These are phyloP conservation scores for Phalacrocorax pelagicus DNA, from an alignment of 2,113 vertebrate species.

Conservation along the genomic window DNA sequence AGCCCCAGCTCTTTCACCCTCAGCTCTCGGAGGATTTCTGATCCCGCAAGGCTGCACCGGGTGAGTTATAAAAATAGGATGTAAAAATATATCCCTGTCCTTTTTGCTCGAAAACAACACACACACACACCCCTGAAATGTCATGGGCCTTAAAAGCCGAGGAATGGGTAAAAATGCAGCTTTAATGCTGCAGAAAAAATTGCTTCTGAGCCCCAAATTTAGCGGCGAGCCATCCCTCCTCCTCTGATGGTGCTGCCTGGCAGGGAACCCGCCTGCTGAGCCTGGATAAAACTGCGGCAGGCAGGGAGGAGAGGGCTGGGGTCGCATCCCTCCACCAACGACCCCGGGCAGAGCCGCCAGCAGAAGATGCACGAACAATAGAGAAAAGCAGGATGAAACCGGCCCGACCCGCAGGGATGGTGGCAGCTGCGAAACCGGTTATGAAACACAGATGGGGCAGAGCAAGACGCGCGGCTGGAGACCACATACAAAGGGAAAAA, in stretches of 20 bases:
- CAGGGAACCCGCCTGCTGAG: neutral
- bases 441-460: conserved; percentile 33
- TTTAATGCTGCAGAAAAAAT: neutral
- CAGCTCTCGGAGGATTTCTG: neutral
- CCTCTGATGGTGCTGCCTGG: neutral
- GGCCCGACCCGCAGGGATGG: neutral
- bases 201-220: neutral
- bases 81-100: neutral
- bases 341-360: neutral
- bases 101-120: neutral
- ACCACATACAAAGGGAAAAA: neutral
- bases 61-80: neutral
- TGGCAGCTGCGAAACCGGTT: neutral
- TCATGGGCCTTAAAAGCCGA: accelerated
- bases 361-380: neutral
- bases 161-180: neutral
- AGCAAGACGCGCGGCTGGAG: neutral
- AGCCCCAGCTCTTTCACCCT: neutral
- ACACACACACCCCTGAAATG: neutral
- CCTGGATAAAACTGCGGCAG: neutral
- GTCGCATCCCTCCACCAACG: neutral
- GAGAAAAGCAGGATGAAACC: neutral
- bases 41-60: neutral
- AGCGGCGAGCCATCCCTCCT: neutral
- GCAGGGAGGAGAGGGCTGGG: neutral